Evolutionary conservation across 1,140 invertebrate genomes (phyloP).

Genomic region (Drosophila repleta): DNA sequence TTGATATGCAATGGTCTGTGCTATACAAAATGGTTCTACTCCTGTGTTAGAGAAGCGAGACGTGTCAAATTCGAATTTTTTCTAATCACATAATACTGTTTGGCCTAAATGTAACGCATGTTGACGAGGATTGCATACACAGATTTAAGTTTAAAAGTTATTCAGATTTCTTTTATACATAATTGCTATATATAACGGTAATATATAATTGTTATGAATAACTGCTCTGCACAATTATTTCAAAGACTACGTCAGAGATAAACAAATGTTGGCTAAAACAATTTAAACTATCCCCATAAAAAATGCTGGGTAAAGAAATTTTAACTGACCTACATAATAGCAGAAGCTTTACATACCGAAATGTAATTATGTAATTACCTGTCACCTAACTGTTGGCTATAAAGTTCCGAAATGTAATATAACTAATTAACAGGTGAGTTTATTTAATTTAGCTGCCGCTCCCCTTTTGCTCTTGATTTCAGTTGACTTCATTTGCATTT

Average conservation of each 20-base stretch:
- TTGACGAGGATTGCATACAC: too few species aligned
- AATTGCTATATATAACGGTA: not conserved
- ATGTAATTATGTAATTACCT: not conserved
- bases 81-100: too few species aligned
- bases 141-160: too few species aligned
- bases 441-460: constrained; percentile 3
- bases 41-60: too few species aligned
- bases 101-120: too few species aligned
- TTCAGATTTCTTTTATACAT: not conserved
- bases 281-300: not conserved
- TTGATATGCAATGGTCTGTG: too few species aligned
- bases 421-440: constrained; percentile 1
- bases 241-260: too few species aligned
- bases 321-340: too few species aligned
- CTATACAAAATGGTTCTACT: too few species aligned
- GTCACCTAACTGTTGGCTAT: not conserved
- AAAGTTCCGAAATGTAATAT: not conserved
- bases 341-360: not conserved
- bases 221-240: not conserved
- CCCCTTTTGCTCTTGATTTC: constrained; percentile 22
- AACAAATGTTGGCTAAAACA: not conserved
- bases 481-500: constrained; percentile 12
- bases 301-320: too few species aligned
- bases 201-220: not conserved
- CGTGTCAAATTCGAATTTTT: too few species aligned